Evolutionary conservation across 2,888 invertebrate genomes (phyloP), one percentile per base, ranked within the genome.

Genomic region (Teleiodes luculella): DNA sequence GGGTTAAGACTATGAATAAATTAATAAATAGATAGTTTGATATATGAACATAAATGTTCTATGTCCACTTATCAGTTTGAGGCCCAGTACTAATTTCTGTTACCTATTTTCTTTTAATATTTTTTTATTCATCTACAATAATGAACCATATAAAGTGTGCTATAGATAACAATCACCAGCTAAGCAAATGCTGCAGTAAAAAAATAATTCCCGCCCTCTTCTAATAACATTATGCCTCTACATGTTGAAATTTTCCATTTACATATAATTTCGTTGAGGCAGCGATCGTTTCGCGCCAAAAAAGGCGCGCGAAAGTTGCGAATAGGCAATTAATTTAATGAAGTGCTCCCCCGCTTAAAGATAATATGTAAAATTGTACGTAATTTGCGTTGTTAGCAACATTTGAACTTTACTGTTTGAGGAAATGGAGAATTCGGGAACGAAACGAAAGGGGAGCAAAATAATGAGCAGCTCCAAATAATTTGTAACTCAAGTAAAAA

Each of bases 201-300:
- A 43, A 20, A 20, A 20, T 28, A 43, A 43, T 43, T 43, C 28
- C 28, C 28, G 13, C 43, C 28, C 43, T 20, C 14, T 43, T 43
- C n/a, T 43, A 43, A 43, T 43, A 43, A 43, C n/a, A 24, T 43
- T 24, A 28, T 18, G 24, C n/a, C 24, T 43, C 13, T 24, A 43
- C 24, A 43, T 43, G 24, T 43, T 43, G n/a, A n/a, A 11, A 43
- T 43, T n/a, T n/a, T 24, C 43, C 28, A 43, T 43, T 28, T 43
- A 28, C 43, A 43, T 43, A 43, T 28, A 43, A 24, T 43, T 43
- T 43, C 5, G 43, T 43, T 24, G 43, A 24, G n/a, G 3, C 39
- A 43, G 20, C 43, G 43, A 28, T 43, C 43, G 24, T 28, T 24
- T n/a, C 18, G n/a, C 43, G 28, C 16, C 28, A 28, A 24, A 43